Conservation (phyloP, 2,888 invertebrate genomes). For the Mesochorus sp. region DNA sequence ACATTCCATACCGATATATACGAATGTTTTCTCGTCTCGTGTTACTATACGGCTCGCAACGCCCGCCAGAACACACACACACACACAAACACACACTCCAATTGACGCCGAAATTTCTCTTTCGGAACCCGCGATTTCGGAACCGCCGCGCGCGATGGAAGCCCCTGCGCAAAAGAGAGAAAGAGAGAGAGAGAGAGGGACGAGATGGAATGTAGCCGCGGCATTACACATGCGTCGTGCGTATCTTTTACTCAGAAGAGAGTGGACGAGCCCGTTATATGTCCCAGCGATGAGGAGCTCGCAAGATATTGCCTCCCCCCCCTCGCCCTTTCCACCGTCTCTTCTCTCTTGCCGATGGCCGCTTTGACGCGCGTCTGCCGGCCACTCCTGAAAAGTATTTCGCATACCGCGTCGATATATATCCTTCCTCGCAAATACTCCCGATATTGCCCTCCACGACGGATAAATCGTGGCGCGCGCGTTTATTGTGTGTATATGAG, state of each 20-base stretch:
- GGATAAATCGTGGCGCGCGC: too few species aligned
- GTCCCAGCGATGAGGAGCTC: constrained; percentile 74
- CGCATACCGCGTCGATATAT: constrained; percentile 24
- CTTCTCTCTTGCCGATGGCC: too few species aligned
- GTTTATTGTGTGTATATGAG: too few species aligned
- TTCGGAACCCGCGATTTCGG: background rate
- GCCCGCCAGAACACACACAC: too few species aligned
- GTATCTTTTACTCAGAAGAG: constrained; percentile 84
- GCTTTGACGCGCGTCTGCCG: constrained; percentile 49
- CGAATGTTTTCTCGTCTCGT: constrained; percentile 74
- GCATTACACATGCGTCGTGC: constrained; percentile 85
- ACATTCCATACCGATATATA: constrained; percentile 77
- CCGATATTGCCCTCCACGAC: too few species aligned
- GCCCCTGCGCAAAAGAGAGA: constrained; percentile 30
- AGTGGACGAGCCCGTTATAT: constrained; percentile 79
- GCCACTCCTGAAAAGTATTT: constrained; percentile 40
- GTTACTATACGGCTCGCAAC: too few species aligned
- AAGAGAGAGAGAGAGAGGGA: constrained; percentile 28
- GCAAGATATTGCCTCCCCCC: too few species aligned
- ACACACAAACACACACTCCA: too few species aligned
- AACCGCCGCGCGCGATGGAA: background rate
- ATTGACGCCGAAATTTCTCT: background rate
- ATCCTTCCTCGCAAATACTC: too few species aligned
- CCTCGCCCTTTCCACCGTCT: constrained; percentile 36
- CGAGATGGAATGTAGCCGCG: constrained; percentile 84